These are phyloP conservation scores for Entomyzon cyanotis DNA, from an alignment of 2,113 vertebrate genomes.

Conservation along the genomic window DNA sequence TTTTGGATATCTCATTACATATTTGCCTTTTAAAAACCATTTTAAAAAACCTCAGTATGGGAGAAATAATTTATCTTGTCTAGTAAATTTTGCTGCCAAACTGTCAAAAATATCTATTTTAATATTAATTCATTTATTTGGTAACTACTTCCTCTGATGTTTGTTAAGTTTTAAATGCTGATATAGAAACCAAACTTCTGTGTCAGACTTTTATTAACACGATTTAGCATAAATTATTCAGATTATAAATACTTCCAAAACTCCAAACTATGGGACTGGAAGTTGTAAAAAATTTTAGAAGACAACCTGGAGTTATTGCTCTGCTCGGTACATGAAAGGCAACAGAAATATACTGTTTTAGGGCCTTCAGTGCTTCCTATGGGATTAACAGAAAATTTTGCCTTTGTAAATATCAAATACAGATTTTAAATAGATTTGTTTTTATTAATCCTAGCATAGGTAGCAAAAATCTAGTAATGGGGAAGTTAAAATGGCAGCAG, in stretches of 20 bases:
- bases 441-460: neutral
- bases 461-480: neutral
- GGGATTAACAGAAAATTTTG: neutral
- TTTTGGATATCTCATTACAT: neutral
- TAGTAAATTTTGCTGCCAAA: constrained; percentile 13
- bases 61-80: neutral
- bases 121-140: neutral
- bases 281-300: neutral
- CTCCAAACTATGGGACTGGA: neutral
- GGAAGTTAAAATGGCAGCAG: neutral
- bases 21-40: neutral
- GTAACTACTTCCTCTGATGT: neutral
- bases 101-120: neutral
- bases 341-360: neutral
- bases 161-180: neutral
- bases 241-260: neutral
- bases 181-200: neutral
- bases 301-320: constrained; percentile 48
- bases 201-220: neutral
- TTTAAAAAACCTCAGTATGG: neutral
- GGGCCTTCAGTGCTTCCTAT: neutral
- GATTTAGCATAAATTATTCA: neutral
- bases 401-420: neutral
- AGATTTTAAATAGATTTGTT: neutral
- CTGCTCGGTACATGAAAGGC: constrained; percentile 19